Base-by-base conservation (phyloP, 2,113 vertebrate genomes). In the Sinocyclocheilus rhinocerous region DNA sequence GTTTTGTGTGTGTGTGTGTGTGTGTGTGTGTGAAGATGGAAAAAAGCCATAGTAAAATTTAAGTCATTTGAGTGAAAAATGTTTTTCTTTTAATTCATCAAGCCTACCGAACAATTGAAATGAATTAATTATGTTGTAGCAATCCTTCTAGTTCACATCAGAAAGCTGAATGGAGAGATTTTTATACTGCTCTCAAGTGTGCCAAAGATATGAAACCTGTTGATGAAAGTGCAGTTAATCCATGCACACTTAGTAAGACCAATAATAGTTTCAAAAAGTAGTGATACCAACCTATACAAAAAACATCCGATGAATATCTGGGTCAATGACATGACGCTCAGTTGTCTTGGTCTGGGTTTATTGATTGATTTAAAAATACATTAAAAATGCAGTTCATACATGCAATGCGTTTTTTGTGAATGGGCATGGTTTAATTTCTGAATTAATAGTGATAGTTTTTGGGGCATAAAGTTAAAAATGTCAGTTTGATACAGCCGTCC, bases 21-120 rank as follows among this genome's bases (percentile, higher is more conserved):
- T 96, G 72, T 45, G 45, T 52, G 26, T 16, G 65, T 8, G 91
- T 65, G 89, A 95, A 96, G 96, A 95, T 95, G 96, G 95, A 96
- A 95, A 95, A 94, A 97, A 97, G 96, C 96, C 96, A 97, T 97
- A 96, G 94, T 69, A 61, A 84, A 95, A 96, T 95, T 95, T 95
- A 26, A 29, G 63, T 83, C 75, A 76, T 87, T 76, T 94, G 95
- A 95, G 94, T 94, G 93, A 92, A 94, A 45, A 95, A 94, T 95
- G 94, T 92, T 18, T 81, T 82, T 50, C 3, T n/a, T 50, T 82
- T 20, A 13, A 50, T 69, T 69, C 42, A 33, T 82, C 18, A 69
- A 69, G 39, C 20, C 29, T 83, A 55, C 18, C 6, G 22, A 83
- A 83, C 29, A 83, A 42, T 57, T 83, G 1, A 70, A 57, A 52